Percentiles rank a stretch among this genome's conserved stretches.
Conservation (phyloP, 2,888 invertebrate species). For the Drosophila percnosoma region DNA sequence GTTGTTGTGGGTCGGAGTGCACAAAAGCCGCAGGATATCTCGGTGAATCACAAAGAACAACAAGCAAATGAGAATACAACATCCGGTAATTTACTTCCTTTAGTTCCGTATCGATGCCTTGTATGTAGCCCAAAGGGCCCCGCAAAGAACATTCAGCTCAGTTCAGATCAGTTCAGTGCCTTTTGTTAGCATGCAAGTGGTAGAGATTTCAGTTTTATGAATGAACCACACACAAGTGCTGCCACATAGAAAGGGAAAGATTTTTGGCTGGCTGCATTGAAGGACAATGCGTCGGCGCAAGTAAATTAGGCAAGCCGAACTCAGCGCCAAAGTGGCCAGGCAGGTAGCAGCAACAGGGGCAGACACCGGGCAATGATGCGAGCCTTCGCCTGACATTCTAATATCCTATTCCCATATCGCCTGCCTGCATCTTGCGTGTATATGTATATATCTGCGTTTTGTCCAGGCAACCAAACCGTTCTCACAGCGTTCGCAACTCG, state of each 20-base stretch:
- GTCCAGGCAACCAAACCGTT: slow-evolving; percentile 57
- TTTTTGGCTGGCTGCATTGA: slow-evolving; percentile 25
- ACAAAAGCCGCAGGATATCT: slow-evolving; percentile 76
- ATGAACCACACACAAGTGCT: slow-evolving; percentile 60
- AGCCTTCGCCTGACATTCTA: slow-evolving; percentile 54
- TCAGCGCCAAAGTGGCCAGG: slow-evolving; percentile 65
- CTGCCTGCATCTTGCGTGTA: slow-evolving; percentile 63
- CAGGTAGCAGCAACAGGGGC: slow-evolving; percentile 54
- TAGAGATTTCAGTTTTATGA: slow-evolving; percentile 73
- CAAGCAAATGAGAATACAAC: slow-evolving; percentile 82
- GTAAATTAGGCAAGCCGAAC: slow-evolving; percentile 81
- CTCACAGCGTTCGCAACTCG: slow-evolving; percentile 70
- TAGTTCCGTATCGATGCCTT: slow-evolving; percentile 76
- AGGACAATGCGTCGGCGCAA: slow-evolving; percentile 69
- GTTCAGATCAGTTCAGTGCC: slow-evolving; percentile 55
- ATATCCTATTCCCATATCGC: slow-evolving; percentile 67
- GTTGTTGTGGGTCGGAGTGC: slow-evolving; percentile 47
- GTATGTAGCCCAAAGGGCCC: slow-evolving; percentile 26
- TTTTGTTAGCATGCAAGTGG: slow-evolving; percentile 60
- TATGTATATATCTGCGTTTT: slow-evolving; percentile 8
- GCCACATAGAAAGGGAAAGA: slow-evolving; percentile 15
- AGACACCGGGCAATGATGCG: slow-evolving; percentile 13
- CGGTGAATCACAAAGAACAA: slow-evolving; percentile 71
- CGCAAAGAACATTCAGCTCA: slow-evolving; percentile 47
- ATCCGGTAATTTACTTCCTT: slow-evolving; percentile 84